phyloP scores from a whole-genome alignment of 1,140 invertebrate species.

The Acromyrmex charruanus region DNA sequence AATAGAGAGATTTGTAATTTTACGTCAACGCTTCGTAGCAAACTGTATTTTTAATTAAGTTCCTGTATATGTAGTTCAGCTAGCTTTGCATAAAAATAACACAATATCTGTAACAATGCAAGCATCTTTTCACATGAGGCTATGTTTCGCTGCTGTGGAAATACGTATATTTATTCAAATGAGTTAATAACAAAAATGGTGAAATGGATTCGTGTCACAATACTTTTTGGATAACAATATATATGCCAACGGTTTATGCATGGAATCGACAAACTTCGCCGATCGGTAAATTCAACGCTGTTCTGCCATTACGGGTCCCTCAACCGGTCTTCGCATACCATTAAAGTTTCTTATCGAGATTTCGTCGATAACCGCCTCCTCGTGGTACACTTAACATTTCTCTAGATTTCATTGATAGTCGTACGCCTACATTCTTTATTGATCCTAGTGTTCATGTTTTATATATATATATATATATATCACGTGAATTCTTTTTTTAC shows the following conservation, averaged over 20 bases:
- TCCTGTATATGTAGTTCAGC: not conserved
- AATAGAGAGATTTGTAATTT: not conserved
- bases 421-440: slow-evolving; percentile 38
- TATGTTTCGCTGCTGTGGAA: slow-evolving; percentile 1
- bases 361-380: slow-evolving; percentile 34
- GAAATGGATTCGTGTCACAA: slow-evolving; percentile 39
- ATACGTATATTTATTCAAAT: slow-evolving; percentile 50
- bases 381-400: not conserved
- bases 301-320: not conserved
- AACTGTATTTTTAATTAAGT: not conserved
- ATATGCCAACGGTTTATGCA: slow-evolving; percentile 19
- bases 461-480: slow-evolving; percentile 22
- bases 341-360: slow-evolving; percentile 48
- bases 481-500: slow-evolving; percentile 44
- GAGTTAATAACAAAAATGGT: slow-evolving; percentile 45
- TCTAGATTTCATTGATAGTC: slow-evolving; percentile 58
- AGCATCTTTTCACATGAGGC: not conserved
- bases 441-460: not conserved
- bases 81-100: slow-evolving; percentile 41
- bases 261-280: slow-evolving; percentile 36
- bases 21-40: not conserved
- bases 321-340: slow-evolving; percentile 29
- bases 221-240: slow-evolving; percentile 33
- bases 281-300: slow-evolving; percentile 60
- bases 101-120: slow-evolving; percentile 6